These are phyloP conservation scores for Chironex yamaguchii DNA, from an alignment of 30 jellyfish, hydroid and myxozoan species.

Conservation along the genomic window DNA sequence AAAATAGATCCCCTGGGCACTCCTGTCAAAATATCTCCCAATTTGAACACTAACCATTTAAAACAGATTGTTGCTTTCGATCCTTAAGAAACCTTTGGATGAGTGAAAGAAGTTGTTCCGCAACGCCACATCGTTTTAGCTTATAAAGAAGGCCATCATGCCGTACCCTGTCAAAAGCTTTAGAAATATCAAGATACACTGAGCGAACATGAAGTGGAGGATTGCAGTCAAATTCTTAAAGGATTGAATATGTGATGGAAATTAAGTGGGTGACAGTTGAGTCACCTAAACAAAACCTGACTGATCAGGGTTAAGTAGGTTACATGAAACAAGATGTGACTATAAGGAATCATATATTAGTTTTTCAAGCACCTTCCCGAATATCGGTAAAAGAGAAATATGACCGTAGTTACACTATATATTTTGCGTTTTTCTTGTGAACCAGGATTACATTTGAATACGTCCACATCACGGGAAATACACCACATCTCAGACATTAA, in stretches of 20 bases:
- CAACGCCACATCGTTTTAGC: conserved; percentile 18
- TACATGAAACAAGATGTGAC: conserved; percentile 41
- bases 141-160: conserved; percentile 30
- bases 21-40: neutral
- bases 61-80: conserved; percentile 22
- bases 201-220: conserved; percentile 5
- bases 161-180: no score
- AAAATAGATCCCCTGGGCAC: neutral
- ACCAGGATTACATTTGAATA: conserved; percentile 27
- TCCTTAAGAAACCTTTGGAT: conserved; percentile 23
- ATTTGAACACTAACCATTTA: no score
- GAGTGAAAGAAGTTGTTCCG: conserved; percentile 35
- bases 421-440: conserved; percentile 32
- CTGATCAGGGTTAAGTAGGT: conserved; percentile 24
- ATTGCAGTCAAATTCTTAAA: conserved; percentile 2
- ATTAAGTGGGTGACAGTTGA: conserved; percentile 42
- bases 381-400: conserved; percentile 19
- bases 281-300: conserved; percentile 31
- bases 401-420: conserved; percentile 11
- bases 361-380: conserved; percentile 47
- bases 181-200: conserved; percentile 44
- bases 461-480: conserved; percentile 33
- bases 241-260: conserved; percentile 43
- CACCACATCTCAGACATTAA: conserved; percentile 21
- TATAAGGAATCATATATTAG: conserved; percentile 42